Evolutionary conservation across 2,113 vertebrate species (phyloP), one percentile per base, ranked within the genome.

Genomic region (Crocuta crocuta): DNA sequence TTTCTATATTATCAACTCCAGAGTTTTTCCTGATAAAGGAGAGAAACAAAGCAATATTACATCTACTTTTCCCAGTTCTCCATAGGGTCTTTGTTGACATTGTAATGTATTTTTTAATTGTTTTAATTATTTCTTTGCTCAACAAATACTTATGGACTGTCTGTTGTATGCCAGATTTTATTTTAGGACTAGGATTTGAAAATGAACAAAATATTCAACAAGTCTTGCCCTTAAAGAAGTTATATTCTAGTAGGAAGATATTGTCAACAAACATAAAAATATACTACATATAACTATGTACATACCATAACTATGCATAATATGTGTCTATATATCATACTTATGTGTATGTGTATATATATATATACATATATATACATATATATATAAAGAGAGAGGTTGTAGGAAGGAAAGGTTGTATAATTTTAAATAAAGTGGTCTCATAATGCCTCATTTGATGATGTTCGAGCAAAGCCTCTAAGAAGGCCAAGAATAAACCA

Each of bases 51-150:
- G 24, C 15, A 61, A 81, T 83, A 43, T 81, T 48, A n/a, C 4
- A 39, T 58, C 23, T 83, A 53, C 39, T 91, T 94, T 81, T 55
- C 10, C 12, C 13, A 88, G 74, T 23, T 78, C 0, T 4, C 55
- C 13, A 58, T 4, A 79, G 23, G 6, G 55, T 79, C 35, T 94
- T 88, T 91, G 43, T 23, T 35, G 91, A 95, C 9, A 8, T 16
- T 83, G 35, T 70, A 9, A 74, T 76, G 9, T 21, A 16, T 8
- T 82, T 95, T 91, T 6, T 84, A 48, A 68, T 80, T 87, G 35
- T 48, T 90, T 96, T 79, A 87, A 71, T 73, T 86, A 68, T 68
- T 78, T 26, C 45, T 33, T 94, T 97, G 61, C 84, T 81, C 48
- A 58, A 4, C 61, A 90, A 86, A 28, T 94, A 71, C 50, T 83